Percentiles rank a stretch among this genome's conserved stretches.
Evolutionary conservation across 2,888 invertebrate species (phyloP).

Genomic region (Apodemia zela): DNA sequence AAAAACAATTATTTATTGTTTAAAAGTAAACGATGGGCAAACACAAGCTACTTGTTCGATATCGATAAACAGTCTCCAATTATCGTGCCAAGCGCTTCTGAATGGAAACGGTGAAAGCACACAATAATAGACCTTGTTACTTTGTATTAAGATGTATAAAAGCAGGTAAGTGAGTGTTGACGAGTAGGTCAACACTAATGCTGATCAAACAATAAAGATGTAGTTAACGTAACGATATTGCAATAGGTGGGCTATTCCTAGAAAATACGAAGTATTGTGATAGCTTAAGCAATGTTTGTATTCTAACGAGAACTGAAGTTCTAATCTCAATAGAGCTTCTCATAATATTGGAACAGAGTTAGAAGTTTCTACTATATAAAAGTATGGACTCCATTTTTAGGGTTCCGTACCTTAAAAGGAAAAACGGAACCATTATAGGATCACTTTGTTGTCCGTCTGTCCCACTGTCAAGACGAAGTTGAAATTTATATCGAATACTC

Average conservation of each 20-base stretch:
- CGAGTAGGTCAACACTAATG: conserved; percentile 22
- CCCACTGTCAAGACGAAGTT: too few species aligned
- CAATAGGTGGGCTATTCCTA: background rate
- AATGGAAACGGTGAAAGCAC: background rate
- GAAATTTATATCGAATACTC: too few species aligned
- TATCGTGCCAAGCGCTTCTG: conserved; percentile 16
- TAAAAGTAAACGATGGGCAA: conserved; percentile 19
- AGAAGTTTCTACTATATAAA: too few species aligned
- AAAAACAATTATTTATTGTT: conserved; percentile 18
- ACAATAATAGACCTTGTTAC: background rate
- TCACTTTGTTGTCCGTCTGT: too few species aligned
- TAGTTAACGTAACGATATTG: conserved; percentile 17
- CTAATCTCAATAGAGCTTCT: background rate
- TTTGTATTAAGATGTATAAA: conserved; percentile 5
- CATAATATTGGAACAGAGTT: background rate
- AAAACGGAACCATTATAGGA: too few species aligned
- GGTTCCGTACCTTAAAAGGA: too few species aligned
- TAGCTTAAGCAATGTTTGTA: background rate
- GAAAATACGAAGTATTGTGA: background rate
- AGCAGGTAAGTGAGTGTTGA: conserved; percentile 11
- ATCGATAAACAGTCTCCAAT: conserved; percentile 22
- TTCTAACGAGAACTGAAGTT: background rate
- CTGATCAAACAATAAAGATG: conserved; percentile 20
- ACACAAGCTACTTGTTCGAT: conserved; percentile 17
- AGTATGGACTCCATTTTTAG: too few species aligned